Evolutionary conservation across 2,797 vertebrate genomes (phyloP), one percentile per base, ranked within the genome.

Genomic region (Xenops minutus): DNA sequence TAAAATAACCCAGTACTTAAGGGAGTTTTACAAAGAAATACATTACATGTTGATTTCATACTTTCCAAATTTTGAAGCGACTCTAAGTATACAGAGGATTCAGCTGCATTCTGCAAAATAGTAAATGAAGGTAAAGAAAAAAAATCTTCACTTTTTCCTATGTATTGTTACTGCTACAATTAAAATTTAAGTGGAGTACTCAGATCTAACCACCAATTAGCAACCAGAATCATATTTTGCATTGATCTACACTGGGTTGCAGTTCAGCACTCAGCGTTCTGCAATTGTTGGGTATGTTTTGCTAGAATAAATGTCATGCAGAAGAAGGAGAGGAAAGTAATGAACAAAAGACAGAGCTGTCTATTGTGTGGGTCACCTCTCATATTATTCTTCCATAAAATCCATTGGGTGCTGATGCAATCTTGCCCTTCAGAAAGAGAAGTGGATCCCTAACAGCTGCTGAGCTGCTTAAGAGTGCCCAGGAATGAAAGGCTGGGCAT

Each of bases 1-100:
- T 80, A 43, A 96, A 92, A 74, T 89, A 85, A 92, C n/a, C 15
- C 7, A 61, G 61, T 62, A 85, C 75, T 92, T 74, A 43, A 83
- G 52, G 64, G 72, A 91, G 21, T 75, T 94, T 78, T 80, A 77
- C 7, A 20, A 91, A 85, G 75, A 85, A 89, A 64, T 68, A 12
- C 12, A 77, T 63, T 68, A 63, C 1, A 3, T 34, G 12, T 26
- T 95, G 41, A 74, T 94, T 93, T 89, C 56, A 68, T 51, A 87
- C 29, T 80, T 85, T 51, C 30, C 24, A 85, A 92, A 83, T 72
- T 61, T 76, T 51, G 78, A 93, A 92, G 32, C 29, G 58, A 12
- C 46, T 79, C n/a, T 58, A 75, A 51, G 44, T 74, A 21, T 58
- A 51, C 0, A 0, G 21, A 72, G n/a, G 13, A 46, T 75, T 73